Evolutionary conservation across 2,797 vertebrate genomes (phyloP), one percentile per base, ranked within the genome.

Genomic region (Meda fulgida): DNA sequence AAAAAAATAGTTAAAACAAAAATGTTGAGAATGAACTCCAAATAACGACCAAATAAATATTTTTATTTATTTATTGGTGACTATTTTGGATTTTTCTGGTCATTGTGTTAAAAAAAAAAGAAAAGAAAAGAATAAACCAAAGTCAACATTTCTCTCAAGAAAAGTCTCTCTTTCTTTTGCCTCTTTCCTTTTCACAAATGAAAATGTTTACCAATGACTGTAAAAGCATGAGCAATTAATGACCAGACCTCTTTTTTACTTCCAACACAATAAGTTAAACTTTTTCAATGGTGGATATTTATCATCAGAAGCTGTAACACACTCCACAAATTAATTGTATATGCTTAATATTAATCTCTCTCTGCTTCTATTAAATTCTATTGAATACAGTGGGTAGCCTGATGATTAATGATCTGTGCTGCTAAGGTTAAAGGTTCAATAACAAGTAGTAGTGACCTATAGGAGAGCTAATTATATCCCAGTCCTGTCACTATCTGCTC

Each of bases 391-490:
- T 51, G 29, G 36, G 8, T 11, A n/a, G 60, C 31, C 71, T 66
- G 55, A 38, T 66, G 58, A 72, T 76, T 66, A 66, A 83, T 63
- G 40, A 75, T 19, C 40, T 65, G 48, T 51, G 21, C 40, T 36
- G 43, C 71, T 46, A 26, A 58, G 60, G 73, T 69, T 58, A 67
- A 78, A 69, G n/a, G 46, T 67, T 84, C 63, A 67, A 55, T 77
- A 75, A 69, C 60, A 65, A 40, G 46, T 48, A 16, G 5, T 48
- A 48, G 23, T 26, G 69, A 31, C 51, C 40, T 34, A 71, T 67
- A 53, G 13, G 38, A 65, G 26, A 75, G n/a, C 70, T 66, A 75
- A 83, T 83, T 76, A 66, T 65, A 77, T 67, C 46, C 36, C 31
- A 21, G 16, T 36, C 29, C 46, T 66, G 21, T 76, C 81, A 75